phyloP scores from a whole-genome alignment of 2,797 vertebrate species.

The Phoebastria nigripes region DNA sequence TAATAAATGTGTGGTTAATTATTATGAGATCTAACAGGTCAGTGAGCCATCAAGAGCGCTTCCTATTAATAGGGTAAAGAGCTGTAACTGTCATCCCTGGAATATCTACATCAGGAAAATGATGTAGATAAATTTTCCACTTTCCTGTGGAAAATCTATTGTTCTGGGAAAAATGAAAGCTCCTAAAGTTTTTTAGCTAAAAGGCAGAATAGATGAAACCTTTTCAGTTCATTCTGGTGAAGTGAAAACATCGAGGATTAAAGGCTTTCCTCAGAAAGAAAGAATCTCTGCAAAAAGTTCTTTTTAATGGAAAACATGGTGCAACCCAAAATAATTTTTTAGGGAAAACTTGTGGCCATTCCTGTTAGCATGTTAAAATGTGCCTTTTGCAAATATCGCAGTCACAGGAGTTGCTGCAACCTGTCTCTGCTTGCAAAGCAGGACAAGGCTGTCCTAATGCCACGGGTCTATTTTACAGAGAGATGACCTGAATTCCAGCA shows the following conservation, averaged over 20 bases:
- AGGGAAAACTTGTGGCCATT: not conserved
- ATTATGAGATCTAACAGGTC: not conserved
- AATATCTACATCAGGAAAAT: not conserved
- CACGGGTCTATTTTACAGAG: slow-evolving; percentile 1
- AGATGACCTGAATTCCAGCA: not conserved
- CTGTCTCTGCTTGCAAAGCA: not conserved
- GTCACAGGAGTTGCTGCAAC: not conserved
- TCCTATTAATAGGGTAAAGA: not conserved
- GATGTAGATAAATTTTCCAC: not conserved
- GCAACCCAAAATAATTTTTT: not conserved
- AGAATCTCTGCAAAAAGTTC: not conserved
- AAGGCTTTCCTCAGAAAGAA: not conserved
- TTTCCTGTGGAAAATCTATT: slow-evolving; percentile 21
- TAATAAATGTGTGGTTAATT: not conserved
- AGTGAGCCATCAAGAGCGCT: not conserved
- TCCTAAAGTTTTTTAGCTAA: not conserved
- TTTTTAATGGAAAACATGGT: not conserved
- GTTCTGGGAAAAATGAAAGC: not conserved
- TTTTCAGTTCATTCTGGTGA: not conserved
- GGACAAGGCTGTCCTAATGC: not conserved
- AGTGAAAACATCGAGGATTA: not conserved
- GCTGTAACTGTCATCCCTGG: not conserved
- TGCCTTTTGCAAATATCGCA: not conserved
- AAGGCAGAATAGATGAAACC: not conserved
- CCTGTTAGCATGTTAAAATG: fast-evolving